Evolutionary conservation across 2,888 invertebrate species (phyloP).

Genomic region (Zaprionus bogoriensis): DNA sequence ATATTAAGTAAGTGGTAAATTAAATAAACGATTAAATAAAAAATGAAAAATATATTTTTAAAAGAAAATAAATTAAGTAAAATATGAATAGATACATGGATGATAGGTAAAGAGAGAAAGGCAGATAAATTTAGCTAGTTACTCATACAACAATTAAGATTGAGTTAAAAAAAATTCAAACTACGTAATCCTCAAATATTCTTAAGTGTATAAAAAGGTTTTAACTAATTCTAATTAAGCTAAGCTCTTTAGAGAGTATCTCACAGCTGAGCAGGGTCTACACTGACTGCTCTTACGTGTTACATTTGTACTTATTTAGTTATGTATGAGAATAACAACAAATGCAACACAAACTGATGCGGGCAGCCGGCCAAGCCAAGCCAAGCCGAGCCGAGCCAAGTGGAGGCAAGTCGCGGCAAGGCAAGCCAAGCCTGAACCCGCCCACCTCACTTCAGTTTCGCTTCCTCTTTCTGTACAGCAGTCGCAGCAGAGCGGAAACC

Average conservation of each 20-base stretch:
- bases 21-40: background rate
- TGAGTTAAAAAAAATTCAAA: too few species aligned
- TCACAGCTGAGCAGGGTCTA: background rate
- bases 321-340: constrained; percentile 37
- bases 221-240: too few species aligned
- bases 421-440: background rate
- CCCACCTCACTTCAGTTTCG: constrained; percentile 20
- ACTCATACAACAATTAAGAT: too few species aligned
- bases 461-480: constrained; percentile 6
- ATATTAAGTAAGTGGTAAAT: background rate
- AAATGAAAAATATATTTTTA: background rate
- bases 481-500: constrained; percentile 61
- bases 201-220: too few species aligned
- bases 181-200: too few species aligned
- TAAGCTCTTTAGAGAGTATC: background rate
- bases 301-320: constrained; percentile 13
- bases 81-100: background rate
- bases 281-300: background rate
- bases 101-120: too few species aligned
- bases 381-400: background rate
- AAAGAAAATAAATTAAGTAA: background rate
- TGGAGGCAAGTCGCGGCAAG: background rate
- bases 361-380: constrained; percentile 18
- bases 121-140: too few species aligned
- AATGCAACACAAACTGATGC: constrained; percentile 32